These are phyloP conservation scores for Daktulosphaira vitifoliae DNA, from an alignment of 1,140 invertebrate species.

Conservation along the genomic window DNA sequence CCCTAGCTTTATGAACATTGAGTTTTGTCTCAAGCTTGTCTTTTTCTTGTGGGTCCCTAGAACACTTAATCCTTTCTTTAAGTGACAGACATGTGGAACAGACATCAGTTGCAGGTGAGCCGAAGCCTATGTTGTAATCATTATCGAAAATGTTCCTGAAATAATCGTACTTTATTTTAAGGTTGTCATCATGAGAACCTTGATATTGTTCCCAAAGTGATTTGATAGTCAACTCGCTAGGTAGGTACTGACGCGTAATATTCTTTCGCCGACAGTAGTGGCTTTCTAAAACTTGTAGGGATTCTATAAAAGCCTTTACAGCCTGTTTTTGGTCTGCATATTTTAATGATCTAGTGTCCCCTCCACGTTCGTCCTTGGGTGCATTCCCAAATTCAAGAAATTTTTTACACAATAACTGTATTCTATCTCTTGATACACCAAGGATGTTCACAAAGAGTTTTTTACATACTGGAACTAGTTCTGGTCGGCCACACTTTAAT, in stretches of 20 bases:
- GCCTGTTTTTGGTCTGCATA: no score
- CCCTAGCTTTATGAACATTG: constrained; percentile 39
- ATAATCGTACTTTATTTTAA: constrained; percentile 33
- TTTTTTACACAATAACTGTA: no score
- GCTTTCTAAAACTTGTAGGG: constrained; percentile 3
- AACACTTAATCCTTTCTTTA: constrained; percentile 35
- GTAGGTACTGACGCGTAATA: background rate
- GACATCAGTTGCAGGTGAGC: constrained; percentile 35
- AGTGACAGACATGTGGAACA: constrained; percentile 38
- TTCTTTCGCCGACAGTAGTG: constrained; percentile 10
- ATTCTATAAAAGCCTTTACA: no score
- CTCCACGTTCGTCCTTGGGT: no score
- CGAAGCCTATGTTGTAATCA: constrained; percentile 37
- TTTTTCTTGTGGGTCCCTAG: constrained; percentile 26
- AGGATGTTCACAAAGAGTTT: no score
- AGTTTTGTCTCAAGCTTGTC: constrained; percentile 35
- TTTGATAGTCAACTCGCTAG: constrained; percentile 17
- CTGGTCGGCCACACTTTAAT: no score
- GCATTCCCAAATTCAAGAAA: no score
- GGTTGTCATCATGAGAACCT: no score
- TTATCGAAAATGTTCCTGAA: constrained; percentile 36
- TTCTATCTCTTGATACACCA: no score
- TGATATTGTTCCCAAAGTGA: background rate
- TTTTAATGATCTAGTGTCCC: no score
- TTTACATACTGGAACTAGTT: no score